Conservation (phyloP, 2,113 vertebrate genomes). For the Nannobrachium achirus region DNA sequence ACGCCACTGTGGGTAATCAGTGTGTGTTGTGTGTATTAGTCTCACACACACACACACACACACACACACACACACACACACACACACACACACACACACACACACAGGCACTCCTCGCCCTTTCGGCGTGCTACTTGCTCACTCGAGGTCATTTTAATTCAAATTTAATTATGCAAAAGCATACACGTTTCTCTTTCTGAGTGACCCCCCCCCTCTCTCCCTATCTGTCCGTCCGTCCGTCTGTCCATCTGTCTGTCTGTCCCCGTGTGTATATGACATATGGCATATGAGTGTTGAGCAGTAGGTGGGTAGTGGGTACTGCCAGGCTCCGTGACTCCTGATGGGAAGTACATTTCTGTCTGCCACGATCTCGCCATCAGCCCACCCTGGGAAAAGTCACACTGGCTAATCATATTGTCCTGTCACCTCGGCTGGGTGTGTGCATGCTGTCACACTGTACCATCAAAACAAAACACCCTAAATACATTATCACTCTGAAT, state of each 20-base stretch:
- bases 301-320: background rate
- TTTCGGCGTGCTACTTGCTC: too few relatives aligned
- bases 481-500: too few relatives aligned
- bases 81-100: too few relatives aligned
- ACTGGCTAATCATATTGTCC: slow-evolving; percentile 21
- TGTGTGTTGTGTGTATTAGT: too few relatives aligned
- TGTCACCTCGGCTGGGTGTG: slow-evolving; percentile 7
- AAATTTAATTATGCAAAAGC: too few relatives aligned
- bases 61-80: too few relatives aligned
- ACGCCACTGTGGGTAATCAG: too few relatives aligned
- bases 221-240: background rate
- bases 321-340: background rate
- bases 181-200: too few relatives aligned
- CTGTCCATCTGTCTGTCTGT: background rate
- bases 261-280: background rate
- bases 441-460: background rate
- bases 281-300: background rate
- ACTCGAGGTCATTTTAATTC: too few relatives aligned
- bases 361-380: background rate
- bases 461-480: background rate
- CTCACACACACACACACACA: too few relatives aligned
- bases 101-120: too few relatives aligned
- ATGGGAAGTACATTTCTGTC: background rate
- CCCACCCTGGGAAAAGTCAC: slow-evolving; percentile 13
- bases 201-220: too few relatives aligned